A percentile compares a stretch with the other conserved stretches of the same genome.
Evolutionary conservation across 2,797 vertebrate species (phyloP).

Genomic region (Helicolenus hilgendorfi): DNA sequence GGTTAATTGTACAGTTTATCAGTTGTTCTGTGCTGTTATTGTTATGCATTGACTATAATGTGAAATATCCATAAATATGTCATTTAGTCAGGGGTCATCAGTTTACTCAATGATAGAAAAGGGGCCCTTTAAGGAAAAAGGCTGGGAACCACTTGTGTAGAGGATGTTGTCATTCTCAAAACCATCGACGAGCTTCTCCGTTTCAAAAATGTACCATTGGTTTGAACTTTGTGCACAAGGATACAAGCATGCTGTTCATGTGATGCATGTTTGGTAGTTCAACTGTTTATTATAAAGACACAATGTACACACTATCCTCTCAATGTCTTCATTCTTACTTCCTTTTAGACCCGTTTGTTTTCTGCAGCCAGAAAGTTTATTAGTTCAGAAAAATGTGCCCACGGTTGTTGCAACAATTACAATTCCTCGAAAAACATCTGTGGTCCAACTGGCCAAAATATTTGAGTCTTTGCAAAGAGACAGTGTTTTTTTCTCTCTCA

Average conservation of each 20-base stretch:
- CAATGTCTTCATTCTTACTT: background rate
- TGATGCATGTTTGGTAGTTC: background rate
- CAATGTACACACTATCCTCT: background rate
- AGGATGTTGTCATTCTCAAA: background rate
- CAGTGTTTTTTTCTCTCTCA: background rate
- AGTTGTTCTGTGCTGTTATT: too few relatives aligned
- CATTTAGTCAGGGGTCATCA: too few relatives aligned
- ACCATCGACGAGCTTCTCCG: background rate
- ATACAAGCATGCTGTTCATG: background rate
- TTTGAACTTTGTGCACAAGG: background rate
- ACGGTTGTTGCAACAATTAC: background rate
- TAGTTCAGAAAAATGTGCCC: background rate
- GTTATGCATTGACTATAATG: too few relatives aligned
- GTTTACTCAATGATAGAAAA: too few relatives aligned
- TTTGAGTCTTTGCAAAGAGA: background rate
- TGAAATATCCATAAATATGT: too few relatives aligned
- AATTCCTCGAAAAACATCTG: conserved; percentile 5
- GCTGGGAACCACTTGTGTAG: too few relatives aligned
- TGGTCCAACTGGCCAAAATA: background rate
- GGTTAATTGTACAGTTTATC: too few relatives aligned
- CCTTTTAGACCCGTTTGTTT: background rate
- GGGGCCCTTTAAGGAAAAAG: too few relatives aligned
- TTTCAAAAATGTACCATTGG: background rate
- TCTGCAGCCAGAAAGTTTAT: background rate
- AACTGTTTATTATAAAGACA: background rate